phyloP scores from a whole-genome alignment of 2,113 vertebrate species.

The Hystrix cristata region DNA sequence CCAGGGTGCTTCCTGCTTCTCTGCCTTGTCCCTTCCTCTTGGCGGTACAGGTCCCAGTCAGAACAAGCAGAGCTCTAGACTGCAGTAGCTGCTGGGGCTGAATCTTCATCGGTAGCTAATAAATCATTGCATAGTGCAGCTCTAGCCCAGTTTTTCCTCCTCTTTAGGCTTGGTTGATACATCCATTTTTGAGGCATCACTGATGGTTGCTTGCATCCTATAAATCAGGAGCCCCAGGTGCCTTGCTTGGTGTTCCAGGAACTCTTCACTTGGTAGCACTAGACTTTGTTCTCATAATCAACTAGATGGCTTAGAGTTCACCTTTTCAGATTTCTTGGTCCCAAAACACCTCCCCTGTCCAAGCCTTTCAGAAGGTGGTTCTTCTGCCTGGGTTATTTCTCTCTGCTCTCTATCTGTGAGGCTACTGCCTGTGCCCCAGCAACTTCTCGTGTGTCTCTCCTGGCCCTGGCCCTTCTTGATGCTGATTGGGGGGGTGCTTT shows the following conservation, averaged over 20 bases:
- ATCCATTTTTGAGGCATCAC: not conserved
- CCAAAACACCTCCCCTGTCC: not conserved
- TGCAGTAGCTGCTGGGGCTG: not conserved
- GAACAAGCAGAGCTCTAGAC: too few relatives aligned
- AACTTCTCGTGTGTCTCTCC: accelerated
- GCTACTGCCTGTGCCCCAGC: not conserved
- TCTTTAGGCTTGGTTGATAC: not conserved
- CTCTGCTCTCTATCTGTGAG: accelerated
- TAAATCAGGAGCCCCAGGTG: not conserved
- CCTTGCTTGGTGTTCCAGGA: not conserved
- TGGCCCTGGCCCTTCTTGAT: not conserved
- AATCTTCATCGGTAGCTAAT: too few relatives aligned
- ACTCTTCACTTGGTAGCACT: too few relatives aligned
- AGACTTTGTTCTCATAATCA: not conserved
- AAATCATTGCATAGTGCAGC: not conserved
- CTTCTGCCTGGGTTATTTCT: too few relatives aligned
- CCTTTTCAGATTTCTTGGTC: not conserved
- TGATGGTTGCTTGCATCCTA: not conserved
- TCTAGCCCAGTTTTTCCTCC: not conserved
- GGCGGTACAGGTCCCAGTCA: not conserved
- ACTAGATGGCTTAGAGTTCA: not conserved
- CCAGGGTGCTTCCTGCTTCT: not conserved
- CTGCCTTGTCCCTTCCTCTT: not conserved
- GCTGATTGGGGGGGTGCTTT: not conserved
- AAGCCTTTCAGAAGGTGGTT: not conserved